Conservation (phyloP, 2,113 vertebrate genomes). For the Phyllostomus hastatus region DNA sequence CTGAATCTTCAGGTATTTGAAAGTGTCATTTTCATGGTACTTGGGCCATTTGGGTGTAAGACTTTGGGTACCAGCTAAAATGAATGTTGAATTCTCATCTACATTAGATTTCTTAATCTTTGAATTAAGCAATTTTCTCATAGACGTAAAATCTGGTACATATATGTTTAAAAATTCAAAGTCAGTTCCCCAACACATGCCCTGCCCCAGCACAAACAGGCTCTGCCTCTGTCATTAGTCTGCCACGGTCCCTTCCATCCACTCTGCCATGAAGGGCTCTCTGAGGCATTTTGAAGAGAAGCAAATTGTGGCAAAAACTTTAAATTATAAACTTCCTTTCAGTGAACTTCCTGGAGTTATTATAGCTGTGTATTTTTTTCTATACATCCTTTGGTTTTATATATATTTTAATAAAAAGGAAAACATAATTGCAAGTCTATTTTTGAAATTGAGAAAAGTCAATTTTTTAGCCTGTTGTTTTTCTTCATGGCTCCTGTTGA, state of each 20-base stretch:
- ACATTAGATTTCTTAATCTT: background rate
- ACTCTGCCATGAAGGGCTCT: background rate
- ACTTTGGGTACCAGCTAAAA: background rate
- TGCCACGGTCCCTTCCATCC: background rate
- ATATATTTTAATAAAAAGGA: background rate
- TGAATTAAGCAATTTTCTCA: background rate
- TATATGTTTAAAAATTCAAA: background rate
- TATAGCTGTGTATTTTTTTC: background rate
- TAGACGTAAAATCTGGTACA: background rate
- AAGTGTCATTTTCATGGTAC: background rate
- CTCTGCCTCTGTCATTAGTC: background rate
- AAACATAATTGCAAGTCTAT: background rate
- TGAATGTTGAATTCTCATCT: background rate
- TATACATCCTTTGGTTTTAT: background rate
- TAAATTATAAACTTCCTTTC: background rate
- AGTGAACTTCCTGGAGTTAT: background rate
- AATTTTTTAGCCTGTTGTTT: background rate
- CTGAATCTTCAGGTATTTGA: background rate
- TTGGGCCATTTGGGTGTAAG: background rate
- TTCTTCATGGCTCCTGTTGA: background rate
- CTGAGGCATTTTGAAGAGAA: background rate
- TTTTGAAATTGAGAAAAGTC: constrained; percentile 9
- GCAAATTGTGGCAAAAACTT: background rate
- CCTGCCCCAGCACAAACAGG: background rate
- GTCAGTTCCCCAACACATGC: background rate